These are phyloP conservation scores for Cephonodes hylas DNA, from an alignment of 2,888 invertebrate species.

Conservation along the genomic window DNA sequence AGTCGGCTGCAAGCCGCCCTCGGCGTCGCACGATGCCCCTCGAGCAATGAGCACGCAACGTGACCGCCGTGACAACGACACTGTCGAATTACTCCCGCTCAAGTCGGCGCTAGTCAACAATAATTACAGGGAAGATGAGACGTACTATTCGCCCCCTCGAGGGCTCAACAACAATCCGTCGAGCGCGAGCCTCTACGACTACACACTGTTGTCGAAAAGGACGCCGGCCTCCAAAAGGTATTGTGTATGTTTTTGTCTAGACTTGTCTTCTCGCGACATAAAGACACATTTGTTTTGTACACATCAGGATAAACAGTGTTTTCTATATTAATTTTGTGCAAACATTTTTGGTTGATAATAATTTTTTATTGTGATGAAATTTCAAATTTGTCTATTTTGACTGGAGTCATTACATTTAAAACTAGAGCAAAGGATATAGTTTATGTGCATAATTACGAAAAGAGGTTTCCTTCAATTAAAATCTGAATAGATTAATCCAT, in stretches of 20 bases:
- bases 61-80: constrained; percentile 57
- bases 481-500: neutral
- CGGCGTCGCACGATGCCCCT: constrained; percentile 53
- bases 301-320: too few relatives aligned
- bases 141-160: constrained; percentile 63
- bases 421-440: too few relatives aligned
- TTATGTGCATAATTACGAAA: too few relatives aligned
- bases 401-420: too few relatives aligned
- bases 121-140: constrained; percentile 66
- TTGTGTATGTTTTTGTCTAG: constrained; percentile 10
- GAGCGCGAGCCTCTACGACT: constrained; percentile 64
- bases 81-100: constrained; percentile 69
- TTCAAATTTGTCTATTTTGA: too few relatives aligned
- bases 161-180: constrained; percentile 61
- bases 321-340: too few relatives aligned
- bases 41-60: constrained; percentile 67
- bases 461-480: too few relatives aligned
- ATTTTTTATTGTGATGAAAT: too few relatives aligned
- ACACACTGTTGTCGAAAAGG: constrained; percentile 71
- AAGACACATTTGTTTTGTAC: neutral
- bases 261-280: neutral
- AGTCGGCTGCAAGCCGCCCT: constrained; percentile 58
- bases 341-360: too few relatives aligned
- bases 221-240: constrained; percentile 78
- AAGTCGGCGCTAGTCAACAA: constrained; percentile 74